Evolutionary conservation across 2,888 invertebrate genomes (phyloP).

Genomic region (Sepiola atlantica): DNA sequence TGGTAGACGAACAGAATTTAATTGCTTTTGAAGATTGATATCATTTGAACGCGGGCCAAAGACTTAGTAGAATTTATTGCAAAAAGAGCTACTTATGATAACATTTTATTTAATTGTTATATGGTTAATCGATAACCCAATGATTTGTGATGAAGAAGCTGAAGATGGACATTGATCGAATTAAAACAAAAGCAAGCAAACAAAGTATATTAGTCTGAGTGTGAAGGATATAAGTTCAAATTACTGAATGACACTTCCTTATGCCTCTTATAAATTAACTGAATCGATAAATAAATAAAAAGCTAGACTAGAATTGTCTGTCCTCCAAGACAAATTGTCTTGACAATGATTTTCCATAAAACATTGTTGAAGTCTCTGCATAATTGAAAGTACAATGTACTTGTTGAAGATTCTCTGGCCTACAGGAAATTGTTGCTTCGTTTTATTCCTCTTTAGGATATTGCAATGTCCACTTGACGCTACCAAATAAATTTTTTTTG

Average conservation of each 20-base stretch:
- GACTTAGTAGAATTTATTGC: no score
- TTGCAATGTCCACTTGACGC: background rate
- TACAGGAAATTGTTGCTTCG: background rate
- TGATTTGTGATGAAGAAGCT: background rate
- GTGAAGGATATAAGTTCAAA: background rate
- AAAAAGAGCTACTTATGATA: background rate
- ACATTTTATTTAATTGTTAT: background rate
- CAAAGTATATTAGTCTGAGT: background rate
- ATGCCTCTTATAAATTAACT: background rate
- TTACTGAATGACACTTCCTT: background rate
- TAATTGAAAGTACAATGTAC: background rate
- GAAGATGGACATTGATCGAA: background rate
- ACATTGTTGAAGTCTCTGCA: background rate
- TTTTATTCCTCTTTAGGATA: background rate
- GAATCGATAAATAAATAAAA: background rate
- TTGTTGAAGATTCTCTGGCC: background rate
- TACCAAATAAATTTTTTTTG: background rate
- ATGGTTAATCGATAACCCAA: background rate
- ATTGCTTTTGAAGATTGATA: background rate
- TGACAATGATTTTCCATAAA: background rate
- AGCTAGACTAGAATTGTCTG: background rate
- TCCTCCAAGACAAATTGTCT: background rate
- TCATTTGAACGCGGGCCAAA: background rate
- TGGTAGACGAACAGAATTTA: background rate
- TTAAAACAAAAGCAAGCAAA: background rate